Conservation (phyloP, 1,140 invertebrate genomes). For the Pristionchus pacificus region DNA sequence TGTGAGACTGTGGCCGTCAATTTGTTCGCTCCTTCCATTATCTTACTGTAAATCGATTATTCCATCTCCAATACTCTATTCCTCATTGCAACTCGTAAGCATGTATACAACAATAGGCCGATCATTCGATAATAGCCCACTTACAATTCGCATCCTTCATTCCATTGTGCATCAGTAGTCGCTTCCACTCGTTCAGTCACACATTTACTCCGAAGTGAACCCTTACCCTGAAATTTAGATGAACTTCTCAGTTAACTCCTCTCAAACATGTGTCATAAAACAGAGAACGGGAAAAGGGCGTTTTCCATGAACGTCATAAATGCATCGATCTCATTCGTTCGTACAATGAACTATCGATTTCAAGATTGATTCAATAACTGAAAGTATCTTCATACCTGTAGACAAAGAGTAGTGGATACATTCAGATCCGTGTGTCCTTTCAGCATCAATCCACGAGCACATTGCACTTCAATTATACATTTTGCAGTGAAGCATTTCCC, state of each 20-base stretch:
- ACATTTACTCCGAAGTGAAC: conserved; percentile 16
- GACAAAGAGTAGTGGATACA: background rate
- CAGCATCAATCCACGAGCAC: background rate
- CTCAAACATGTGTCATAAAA: too few relatives aligned
- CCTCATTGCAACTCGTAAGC: too few relatives aligned
- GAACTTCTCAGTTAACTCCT: too few relatives aligned
- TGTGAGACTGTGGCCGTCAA: background rate
- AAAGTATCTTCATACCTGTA: background rate
- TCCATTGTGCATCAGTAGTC: conserved; percentile 20
- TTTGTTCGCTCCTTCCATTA: background rate
- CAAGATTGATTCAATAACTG: background rate
- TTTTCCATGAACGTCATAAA: too few relatives aligned
- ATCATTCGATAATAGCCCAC: background rate
- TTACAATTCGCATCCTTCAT: conserved; percentile 27
- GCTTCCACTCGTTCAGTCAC: conserved; percentile 3
- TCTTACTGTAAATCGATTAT: background rate
- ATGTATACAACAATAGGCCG: too few relatives aligned
- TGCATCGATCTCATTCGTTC: too few relatives aligned
- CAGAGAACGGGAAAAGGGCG: too few relatives aligned
- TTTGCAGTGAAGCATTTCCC: too few relatives aligned
- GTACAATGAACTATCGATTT: too few relatives aligned
- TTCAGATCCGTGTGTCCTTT: background rate
- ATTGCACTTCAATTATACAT: too few relatives aligned
- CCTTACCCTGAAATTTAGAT: conserved; percentile 21
- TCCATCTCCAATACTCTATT: too few relatives aligned